Base-by-base conservation (phyloP, 1,140 invertebrate genomes). In the Drosophila ambigua region DNA sequence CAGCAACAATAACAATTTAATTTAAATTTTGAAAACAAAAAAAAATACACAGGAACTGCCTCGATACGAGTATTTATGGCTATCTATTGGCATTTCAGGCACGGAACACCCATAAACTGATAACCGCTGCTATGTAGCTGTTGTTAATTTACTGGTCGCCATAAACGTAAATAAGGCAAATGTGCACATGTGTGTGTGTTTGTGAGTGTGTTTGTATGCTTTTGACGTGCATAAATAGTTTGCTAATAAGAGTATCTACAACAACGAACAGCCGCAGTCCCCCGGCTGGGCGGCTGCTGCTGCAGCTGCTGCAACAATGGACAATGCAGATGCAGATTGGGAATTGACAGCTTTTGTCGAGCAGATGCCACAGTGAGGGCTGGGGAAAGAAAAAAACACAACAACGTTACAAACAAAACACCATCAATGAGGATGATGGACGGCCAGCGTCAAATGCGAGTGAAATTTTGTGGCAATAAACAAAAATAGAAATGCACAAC, bases 191-290 rank as follows among this genome's bases (percentile, higher is more conserved):
- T 44, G 31, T 41, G 24, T 51, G 26, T 69, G 49, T 45, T 31
- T 53, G 45, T 57, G 71, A n/a, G 41, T 52, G 20, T 50, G 43
- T 39, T 24, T 50, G 57, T 65, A 48, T 61, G 77, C 54, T 46
- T 64, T 65, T 79, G 79, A 77, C 83, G 77, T 77, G 79, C 79
- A 83, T 87, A 88, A 88, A 87, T 83, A 87, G 78, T 75, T 83
- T 79, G 72, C 75, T 74, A 76, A 87, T 88, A 5, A 11, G 35
- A 39, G 35, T 39, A 79, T 87, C 81, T 83, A 73, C 74, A 67
- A 50, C 60, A 64, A 75, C 77, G 77, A 57, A 68, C 68, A 75
- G 72, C 51, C 54, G 31, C 49, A 52, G 71, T 69, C 74, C 71
- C 64, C 58, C 43, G 59, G 62, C 51, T 52, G 41, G 26, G 52